phyloP scores from a whole-genome alignment of 2,797 vertebrate genomes.

The Arrhamphus sclerolepis region DNA sequence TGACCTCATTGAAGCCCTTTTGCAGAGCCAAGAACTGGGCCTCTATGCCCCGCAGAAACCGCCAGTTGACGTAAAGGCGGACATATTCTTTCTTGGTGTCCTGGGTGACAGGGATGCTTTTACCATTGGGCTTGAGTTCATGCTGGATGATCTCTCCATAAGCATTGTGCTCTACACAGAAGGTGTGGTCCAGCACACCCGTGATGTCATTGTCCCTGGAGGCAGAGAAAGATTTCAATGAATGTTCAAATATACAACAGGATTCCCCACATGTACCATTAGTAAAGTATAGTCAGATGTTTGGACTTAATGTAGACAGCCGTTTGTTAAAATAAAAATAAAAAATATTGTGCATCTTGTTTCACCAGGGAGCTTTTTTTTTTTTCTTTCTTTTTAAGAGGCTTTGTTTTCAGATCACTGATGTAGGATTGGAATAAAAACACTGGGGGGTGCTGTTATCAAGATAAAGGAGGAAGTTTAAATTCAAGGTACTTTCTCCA shows the following conservation, averaged over 20 bases:
- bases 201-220: constrained; percentile 92
- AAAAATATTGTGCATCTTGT: no score
- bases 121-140: constrained; percentile 96
- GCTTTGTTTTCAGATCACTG: not conserved
- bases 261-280: no score
- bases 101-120: constrained; percentile 91
- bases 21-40: constrained; percentile 97
- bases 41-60: constrained; percentile 96
- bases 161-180: constrained; percentile 97
- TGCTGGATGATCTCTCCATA: constrained; percentile 98
- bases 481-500: not conserved
- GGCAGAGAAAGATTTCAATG: not conserved
- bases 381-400: not conserved
- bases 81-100: constrained; percentile 96
- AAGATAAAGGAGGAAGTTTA: not conserved
- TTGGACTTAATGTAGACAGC: no score
- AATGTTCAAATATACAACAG: no score
- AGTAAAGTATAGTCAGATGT: no score
- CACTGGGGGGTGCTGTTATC: constrained; percentile 46
- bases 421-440: constrained; percentile 17
- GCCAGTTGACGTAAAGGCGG: constrained; percentile 97
- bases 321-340: no score
- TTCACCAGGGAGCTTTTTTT: not conserved
- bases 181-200: constrained; percentile 96
- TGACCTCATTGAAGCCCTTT: constrained; percentile 99